A percentile compares a stretch with the other conserved stretches of the same genome.
Conservation (phyloP, 2,888 invertebrate genomes). For the Leucophora obtusa region DNA sequence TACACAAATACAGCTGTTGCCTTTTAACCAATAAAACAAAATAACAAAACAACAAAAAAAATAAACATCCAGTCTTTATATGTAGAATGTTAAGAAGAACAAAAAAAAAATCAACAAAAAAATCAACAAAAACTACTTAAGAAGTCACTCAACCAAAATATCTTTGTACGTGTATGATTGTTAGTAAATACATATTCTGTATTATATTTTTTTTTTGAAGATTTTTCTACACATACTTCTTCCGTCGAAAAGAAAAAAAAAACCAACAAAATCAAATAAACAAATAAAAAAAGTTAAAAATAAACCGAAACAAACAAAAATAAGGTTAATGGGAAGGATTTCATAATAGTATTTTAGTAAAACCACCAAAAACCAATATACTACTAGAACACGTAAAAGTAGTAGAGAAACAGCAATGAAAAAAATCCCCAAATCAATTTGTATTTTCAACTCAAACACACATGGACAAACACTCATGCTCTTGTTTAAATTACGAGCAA, state of each 20-base stretch:
- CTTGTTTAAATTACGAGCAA: slow-evolving; percentile 28
- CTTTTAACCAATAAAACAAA: slow-evolving; percentile 11
- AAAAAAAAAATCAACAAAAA: no score
- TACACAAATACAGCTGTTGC: slow-evolving; percentile 39
- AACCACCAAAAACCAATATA: not conserved
- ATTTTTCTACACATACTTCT: slow-evolving; percentile 5
- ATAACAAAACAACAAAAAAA: no score
- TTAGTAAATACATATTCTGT: slow-evolving; percentile 3
- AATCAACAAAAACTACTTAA: slow-evolving; percentile 52
- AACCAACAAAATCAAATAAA: slow-evolving; percentile 12
- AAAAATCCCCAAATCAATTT: slow-evolving; percentile 32
- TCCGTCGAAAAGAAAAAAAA: slow-evolving; percentile 11
- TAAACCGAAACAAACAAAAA: not conserved
- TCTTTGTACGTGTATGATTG: slow-evolving; percentile 1
- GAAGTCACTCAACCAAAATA: slow-evolving; percentile 58
- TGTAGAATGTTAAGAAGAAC: slow-evolving; percentile 37
- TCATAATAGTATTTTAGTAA: not conserved
- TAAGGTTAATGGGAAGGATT: slow-evolving; percentile 33
- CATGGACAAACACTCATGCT: slow-evolving; percentile 32
- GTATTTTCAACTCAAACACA: slow-evolving; percentile 40
- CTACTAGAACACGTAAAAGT: not conserved
- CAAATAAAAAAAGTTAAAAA: slow-evolving; percentile 1
- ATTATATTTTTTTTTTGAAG: slow-evolving; percentile 25
- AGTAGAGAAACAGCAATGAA: not conserved
- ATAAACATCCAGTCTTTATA: slow-evolving; percentile 10